Evolutionary conservation across 2,797 vertebrate species (phyloP).

Genomic region (Protosalanx chinensis): DNA sequence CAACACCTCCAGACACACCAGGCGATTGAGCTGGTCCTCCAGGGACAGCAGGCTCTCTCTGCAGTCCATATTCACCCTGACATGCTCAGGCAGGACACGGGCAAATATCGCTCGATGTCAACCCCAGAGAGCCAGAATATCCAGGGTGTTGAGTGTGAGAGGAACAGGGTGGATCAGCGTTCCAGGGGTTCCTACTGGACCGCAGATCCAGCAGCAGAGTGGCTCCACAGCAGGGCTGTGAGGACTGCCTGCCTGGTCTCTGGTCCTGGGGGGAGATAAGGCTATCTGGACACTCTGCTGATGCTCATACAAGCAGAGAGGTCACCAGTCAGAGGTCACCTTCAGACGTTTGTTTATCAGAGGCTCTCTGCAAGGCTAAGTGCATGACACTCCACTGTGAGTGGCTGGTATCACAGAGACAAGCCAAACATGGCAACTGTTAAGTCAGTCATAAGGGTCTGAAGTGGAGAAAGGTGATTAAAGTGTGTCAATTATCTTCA

Average conservation of each 20-base stretch:
- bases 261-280: not conserved
- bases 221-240: not conserved
- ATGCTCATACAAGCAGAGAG: not conserved
- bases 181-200: not conserved
- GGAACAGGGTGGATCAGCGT: not conserved
- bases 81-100: not conserved
- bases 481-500: too few species aligned
- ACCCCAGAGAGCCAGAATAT: not conserved
- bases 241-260: not conserved
- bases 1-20: slow-evolving; percentile 78
- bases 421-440: not conserved
- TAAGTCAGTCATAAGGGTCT: not conserved
- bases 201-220: not conserved
- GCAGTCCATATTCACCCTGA: slow-evolving; percentile 59
- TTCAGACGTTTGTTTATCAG: slow-evolving; percentile 1
- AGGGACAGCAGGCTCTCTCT: slow-evolving; percentile 59
- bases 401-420: slow-evolving; percentile 4
- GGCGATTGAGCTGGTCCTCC: slow-evolving; percentile 75
- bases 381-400: not conserved
- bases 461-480: not conserved
- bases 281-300: not conserved
- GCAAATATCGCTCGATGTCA: not conserved
- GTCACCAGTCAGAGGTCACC: slow-evolving; percentile 16
- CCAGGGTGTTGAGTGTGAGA: not conserved
- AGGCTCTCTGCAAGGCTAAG: not conserved